These are phyloP conservation scores for Drosophila pegasa DNA, from an alignment of 2,888 invertebrate genomes.

Conservation along the genomic window DNA sequence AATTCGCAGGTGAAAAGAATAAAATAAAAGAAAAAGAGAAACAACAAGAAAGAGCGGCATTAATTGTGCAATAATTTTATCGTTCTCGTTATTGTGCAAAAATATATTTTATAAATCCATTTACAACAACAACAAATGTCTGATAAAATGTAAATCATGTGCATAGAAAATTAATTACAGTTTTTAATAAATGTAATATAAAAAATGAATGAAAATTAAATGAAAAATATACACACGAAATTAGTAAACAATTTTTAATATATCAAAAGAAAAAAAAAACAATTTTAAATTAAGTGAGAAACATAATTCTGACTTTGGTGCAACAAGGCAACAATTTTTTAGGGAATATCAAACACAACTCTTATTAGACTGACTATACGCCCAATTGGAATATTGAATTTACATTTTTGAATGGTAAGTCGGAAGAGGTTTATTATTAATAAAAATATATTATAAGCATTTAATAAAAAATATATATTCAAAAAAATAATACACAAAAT, in stretches of 20 bases:
- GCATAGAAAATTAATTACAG: slow-evolving; percentile 17
- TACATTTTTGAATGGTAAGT: slow-evolving; percentile 65
- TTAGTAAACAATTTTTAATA: slow-evolving; percentile 31
- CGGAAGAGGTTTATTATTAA: not conserved
- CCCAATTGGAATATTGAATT: slow-evolving; percentile 67
- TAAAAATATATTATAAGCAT: no score
- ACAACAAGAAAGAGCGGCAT: slow-evolving; percentile 40
- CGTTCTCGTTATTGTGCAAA: slow-evolving; percentile 52
- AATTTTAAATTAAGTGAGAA: slow-evolving; percentile 14
- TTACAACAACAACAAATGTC: slow-evolving; percentile 43
- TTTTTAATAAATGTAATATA: not conserved
- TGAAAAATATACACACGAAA: slow-evolving; percentile 1
- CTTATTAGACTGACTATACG: slow-evolving; percentile 61
- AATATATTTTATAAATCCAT: slow-evolving; percentile 58
- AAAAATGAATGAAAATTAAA: slow-evolving; percentile 8
- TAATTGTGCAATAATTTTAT: slow-evolving; percentile 65
- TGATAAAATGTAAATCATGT: slow-evolving; percentile 9
- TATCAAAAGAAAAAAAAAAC: slow-evolving; percentile 11
- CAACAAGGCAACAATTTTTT: slow-evolving; percentile 37
- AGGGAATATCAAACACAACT: slow-evolving; percentile 46
- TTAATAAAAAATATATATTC: not conserved
- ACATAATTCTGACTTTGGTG: slow-evolving; percentile 26
- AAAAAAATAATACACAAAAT: no score
- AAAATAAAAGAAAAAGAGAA: slow-evolving; percentile 19
- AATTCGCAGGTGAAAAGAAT: slow-evolving; percentile 69